Evolutionary conservation across 2,888 invertebrate species (phyloP).

Genomic region (Elgonia sp.): DNA sequence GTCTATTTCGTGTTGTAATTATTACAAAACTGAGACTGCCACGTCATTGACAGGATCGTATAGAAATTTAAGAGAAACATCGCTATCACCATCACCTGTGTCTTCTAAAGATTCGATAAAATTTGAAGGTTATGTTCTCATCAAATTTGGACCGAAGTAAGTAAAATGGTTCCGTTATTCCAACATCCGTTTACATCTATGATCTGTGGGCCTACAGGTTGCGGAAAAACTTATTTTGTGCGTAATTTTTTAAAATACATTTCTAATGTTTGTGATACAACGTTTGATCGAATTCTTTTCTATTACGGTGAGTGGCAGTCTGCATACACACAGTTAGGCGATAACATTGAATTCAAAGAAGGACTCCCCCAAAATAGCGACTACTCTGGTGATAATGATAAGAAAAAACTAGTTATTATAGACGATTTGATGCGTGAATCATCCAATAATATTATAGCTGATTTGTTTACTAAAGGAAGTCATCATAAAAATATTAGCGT

Average conservation of each 20-base stretch:
- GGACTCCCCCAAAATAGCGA: neutral
- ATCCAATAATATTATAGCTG: constrained; percentile 51
- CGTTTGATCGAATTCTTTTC: constrained; percentile 62
- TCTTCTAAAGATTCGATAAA: no score
- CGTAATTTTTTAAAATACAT: constrained; percentile 37
- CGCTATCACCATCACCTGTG: no score
- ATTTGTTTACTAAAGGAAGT: constrained; percentile 77
- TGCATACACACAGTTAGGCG: constrained; percentile 33
- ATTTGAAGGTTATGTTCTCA: no score
- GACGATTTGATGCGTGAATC: constrained; percentile 62
- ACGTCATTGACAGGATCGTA: no score
- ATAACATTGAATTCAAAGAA: neutral
- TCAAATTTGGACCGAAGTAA: neutral
- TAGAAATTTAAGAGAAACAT: no score
- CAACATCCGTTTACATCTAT: neutral
- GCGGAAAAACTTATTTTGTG: constrained; percentile 55
- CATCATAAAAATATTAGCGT: constrained; percentile 53
- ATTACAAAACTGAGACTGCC: no score
- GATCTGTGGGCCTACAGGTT: constrained; percentile 45
- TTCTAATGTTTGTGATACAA: neutral
- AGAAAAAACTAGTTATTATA: constrained; percentile 17
- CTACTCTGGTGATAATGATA: neutral
- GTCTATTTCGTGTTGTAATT: no score
- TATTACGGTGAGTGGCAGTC: constrained; percentile 70
- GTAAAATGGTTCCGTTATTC: neutral